These are phyloP conservation scores for Leiothrix lutea DNA, from an alignment of 2,113 vertebrate genomes.

Conservation along the genomic window DNA sequence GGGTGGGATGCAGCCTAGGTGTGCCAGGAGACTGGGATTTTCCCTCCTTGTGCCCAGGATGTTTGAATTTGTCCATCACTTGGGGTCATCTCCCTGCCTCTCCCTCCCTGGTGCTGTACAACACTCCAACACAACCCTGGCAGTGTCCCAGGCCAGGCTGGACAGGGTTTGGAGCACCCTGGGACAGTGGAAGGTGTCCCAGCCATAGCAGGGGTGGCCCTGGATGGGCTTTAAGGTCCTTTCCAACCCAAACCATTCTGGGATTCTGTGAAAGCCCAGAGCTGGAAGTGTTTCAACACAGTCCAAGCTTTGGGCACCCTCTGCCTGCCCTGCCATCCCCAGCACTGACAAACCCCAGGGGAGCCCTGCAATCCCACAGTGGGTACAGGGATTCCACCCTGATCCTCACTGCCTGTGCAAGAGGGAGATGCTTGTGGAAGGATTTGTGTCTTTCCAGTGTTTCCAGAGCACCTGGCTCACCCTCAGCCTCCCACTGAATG, in stretches of 20 bases:
- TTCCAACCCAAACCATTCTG: neutral
- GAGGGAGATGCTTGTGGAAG: neutral
- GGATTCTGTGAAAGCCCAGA: neutral
- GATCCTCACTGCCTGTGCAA: neutral
- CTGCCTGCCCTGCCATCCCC: neutral
- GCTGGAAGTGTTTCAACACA: neutral
- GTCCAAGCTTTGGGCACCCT: neutral
- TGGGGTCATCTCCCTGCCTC: neutral
- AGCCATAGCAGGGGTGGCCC: neutral
- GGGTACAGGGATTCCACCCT: neutral
- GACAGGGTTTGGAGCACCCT: neutral
- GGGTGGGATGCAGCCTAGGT: neutral
- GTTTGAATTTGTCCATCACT: neutral
- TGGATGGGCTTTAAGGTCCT: neutral
- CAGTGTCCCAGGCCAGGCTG: rapidly evolving
- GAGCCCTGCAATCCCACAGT: neutral
- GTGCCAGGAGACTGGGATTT: neutral
- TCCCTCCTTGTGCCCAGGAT: neutral
- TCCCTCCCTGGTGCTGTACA: neutral
- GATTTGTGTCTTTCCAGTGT: neutral
- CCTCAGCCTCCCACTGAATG: neutral
- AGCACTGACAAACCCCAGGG: neutral
- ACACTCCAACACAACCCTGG: neutral
- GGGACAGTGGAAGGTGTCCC: neutral
- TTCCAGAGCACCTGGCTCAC: neutral